Conservation (phyloP, 1,140 invertebrate genomes). For the Adoxophyes honmai region DNA sequence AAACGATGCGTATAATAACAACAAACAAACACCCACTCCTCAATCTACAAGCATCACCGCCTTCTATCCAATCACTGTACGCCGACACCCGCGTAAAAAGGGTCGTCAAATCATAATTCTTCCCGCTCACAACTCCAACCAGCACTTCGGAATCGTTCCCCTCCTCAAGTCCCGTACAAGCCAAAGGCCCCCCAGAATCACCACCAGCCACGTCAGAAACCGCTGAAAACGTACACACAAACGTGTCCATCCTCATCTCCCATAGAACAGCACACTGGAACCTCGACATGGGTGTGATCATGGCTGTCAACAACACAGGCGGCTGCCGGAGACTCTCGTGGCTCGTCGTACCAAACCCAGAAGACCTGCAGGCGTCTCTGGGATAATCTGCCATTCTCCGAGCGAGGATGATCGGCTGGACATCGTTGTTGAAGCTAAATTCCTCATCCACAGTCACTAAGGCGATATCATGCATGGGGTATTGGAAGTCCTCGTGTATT, state of each 20-base stretch:
- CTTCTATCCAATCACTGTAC: background rate
- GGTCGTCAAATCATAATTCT: background rate
- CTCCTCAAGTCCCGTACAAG: background rate
- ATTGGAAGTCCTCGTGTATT: background rate
- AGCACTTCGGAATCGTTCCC: background rate
- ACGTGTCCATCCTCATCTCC: background rate
- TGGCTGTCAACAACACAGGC: background rate
- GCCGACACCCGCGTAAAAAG: constrained; percentile 1
- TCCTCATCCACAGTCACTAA: background rate
- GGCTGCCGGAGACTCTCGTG: background rate
- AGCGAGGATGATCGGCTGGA: background rate
- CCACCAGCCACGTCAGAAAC: background rate
- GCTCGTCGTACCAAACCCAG: background rate
- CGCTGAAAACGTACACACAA: background rate
- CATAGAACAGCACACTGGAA: background rate
- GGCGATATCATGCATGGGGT: constrained; percentile 2
- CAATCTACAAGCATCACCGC: background rate
- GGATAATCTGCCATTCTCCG: background rate
- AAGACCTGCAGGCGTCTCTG: background rate
- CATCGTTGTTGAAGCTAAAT: background rate
- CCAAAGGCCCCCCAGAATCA: constrained; percentile 3
- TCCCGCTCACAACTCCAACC: background rate
- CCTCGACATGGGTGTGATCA: background rate
- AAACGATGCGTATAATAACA: background rate
- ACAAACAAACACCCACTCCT: background rate